phyloP scores from a whole-genome alignment of 2,113 vertebrate species.

The Phrynosoma platyrhinos region DNA sequence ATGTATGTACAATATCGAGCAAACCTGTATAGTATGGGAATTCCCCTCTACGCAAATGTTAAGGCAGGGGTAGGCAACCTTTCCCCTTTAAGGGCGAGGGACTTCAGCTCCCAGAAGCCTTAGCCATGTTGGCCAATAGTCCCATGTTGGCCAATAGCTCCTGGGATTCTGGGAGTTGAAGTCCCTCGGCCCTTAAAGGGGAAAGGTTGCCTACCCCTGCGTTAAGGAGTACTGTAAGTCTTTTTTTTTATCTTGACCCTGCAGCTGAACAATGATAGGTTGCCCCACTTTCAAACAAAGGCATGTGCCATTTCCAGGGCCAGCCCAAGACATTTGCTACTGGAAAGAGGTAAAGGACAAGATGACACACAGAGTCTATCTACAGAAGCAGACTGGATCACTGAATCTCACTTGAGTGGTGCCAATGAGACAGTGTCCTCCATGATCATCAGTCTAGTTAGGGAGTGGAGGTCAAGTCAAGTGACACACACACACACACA shows the following conservation, averaged over 20 bases:
- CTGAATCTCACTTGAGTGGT: neutral
- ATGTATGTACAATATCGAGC: neutral
- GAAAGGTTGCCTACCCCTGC: no score
- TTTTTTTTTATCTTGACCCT: neutral
- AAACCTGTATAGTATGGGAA: neutral
- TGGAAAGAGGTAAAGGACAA: no score
- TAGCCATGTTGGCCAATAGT: no score
- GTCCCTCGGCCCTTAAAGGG: no score
- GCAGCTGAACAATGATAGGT: neutral
- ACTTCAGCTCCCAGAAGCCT: no score
- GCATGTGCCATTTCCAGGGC: neutral
- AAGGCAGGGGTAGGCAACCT: no score
- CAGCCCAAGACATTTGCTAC: no score
- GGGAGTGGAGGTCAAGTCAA: neutral
- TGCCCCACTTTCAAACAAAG: neutral
- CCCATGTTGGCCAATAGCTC: no score
- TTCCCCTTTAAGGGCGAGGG: no score
- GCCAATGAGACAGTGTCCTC: neutral
- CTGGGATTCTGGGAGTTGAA: no score
- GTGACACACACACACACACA: neutral
- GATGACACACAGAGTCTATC: no score
- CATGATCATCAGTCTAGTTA: neutral
- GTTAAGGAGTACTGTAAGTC: neutral
- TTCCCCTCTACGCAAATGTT: neutral
- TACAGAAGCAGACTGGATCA: neutral